Percentiles rank a stretch among this genome's conserved stretches.
phyloP scores from a whole-genome alignment of 2,888 invertebrate species.

The Xestia xanthographa region DNA sequence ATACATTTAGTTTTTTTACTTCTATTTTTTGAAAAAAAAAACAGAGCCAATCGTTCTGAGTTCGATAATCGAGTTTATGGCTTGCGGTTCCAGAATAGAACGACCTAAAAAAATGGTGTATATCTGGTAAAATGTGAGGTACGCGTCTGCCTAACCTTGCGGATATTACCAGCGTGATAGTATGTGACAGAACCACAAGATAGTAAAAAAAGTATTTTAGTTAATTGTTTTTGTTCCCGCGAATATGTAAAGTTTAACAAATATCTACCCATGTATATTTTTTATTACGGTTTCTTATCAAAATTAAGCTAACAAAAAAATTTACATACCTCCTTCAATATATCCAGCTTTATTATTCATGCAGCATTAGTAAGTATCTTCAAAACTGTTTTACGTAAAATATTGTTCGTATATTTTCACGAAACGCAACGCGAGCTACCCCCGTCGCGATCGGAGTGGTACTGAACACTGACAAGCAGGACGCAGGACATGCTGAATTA shows the following conservation, averaged over 20 bases:
- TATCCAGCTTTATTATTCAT: not conserved
- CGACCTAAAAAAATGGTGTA: no score
- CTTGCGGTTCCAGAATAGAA: no score
- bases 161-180: not conserved
- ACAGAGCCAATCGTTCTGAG: no score
- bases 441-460: not conserved
- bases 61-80: no score
- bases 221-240: not conserved
- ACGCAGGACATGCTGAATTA: no score
- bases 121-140: not conserved
- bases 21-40: no score
- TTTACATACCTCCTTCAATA: not conserved
- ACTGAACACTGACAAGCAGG: conserved; percentile 30
- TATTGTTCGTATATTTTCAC: conserved; percentile 5
- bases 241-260: not conserved
- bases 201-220: not conserved
- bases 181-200: not conserved
- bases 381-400: conserved; percentile 22
- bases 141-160: not conserved
- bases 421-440: not conserved
- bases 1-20: no score
- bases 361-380: not conserved
- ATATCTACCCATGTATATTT: not conserved
- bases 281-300: no score
- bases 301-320: not conserved